These are phyloP conservation scores for Lasius platythorax DNA, from an alignment of 2,888 invertebrate genomes.

Conservation along the genomic window DNA sequence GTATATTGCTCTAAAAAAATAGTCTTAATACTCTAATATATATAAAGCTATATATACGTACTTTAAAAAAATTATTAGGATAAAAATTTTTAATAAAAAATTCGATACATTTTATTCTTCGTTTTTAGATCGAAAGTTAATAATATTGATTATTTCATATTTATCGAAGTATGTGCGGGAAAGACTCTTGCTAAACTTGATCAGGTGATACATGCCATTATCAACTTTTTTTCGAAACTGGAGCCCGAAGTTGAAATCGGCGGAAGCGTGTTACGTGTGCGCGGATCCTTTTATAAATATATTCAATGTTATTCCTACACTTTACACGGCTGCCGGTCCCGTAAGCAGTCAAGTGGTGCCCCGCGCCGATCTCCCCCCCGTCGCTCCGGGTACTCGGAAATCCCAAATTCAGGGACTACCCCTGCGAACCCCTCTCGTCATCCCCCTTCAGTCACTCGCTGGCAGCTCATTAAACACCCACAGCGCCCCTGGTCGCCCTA, in stretches of 20 bases:
- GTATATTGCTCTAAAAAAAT: background rate
- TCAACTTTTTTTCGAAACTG: background rate
- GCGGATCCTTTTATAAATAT: conserved; percentile 70
- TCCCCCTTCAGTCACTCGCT: conserved; percentile 75
- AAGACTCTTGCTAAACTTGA: background rate
- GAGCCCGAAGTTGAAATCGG: background rate
- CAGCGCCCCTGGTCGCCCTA: conserved; percentile 81
- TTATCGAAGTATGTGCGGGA: background rate
- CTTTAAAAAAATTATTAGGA: background rate
- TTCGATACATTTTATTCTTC: background rate
- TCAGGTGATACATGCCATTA: background rate
- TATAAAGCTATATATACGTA: background rate
- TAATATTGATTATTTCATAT: background rate
- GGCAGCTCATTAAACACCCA: conserved; percentile 85
- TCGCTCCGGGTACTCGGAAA: conserved; percentile 53
- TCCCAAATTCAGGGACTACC: conserved; percentile 49
- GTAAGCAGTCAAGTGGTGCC: conserved; percentile 83
- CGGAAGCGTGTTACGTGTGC: background rate
- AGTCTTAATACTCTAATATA: background rate
- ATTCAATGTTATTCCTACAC: conserved; percentile 82
- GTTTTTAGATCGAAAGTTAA: background rate
- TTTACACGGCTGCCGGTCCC: conserved; percentile 78
- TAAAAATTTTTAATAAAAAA: background rate
- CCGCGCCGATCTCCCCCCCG: conserved; percentile 71
- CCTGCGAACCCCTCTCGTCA: conserved; percentile 52